Percentiles rank a stretch among this genome's conserved stretches.
These are phyloP conservation scores for Hyles lineata DNA, from an alignment of 2,888 invertebrate species.

Conservation along the genomic window DNA sequence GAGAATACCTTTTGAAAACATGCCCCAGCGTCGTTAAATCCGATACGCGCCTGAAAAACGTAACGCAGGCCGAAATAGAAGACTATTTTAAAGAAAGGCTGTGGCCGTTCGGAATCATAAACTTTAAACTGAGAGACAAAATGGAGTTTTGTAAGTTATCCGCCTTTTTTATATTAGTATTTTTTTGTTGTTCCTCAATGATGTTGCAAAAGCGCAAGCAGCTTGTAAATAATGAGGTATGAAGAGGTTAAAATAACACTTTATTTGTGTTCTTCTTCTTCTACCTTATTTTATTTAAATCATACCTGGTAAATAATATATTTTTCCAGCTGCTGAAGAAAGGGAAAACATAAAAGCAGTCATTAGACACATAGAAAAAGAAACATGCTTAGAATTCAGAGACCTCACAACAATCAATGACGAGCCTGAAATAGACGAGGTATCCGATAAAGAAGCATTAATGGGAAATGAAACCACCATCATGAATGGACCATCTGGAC, in stretches of 20 bases:
- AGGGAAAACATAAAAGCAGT: constrained; percentile 71
- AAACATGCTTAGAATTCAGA: constrained; percentile 71
- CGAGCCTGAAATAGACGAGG: constrained; percentile 28
- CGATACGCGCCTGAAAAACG: constrained; percentile 26
- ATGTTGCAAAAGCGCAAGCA: too few relatives aligned
- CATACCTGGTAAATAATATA: neutral
- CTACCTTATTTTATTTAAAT: neutral
- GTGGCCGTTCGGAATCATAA: constrained; percentile 69
- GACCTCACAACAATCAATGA: constrained; percentile 44
- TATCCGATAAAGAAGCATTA: neutral
- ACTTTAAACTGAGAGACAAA: constrained; percentile 61
- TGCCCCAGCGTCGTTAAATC: constrained; percentile 68
- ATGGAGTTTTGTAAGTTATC: constrained; percentile 70
- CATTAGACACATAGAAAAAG: constrained; percentile 70
- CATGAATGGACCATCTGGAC: neutral
- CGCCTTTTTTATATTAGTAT: neutral
- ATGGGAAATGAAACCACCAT: neutral
- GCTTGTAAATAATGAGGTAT: neutral
- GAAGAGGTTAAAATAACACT: neutral
- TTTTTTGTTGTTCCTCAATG: too few relatives aligned
- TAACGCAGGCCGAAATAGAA: constrained; percentile 53
- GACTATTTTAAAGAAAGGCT: constrained; percentile 65
- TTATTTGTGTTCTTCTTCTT: too few relatives aligned
- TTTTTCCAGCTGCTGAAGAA: constrained; percentile 68
- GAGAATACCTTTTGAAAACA: constrained; percentile 68